phyloP scores from a whole-genome alignment of 1,140 invertebrate species.

The Drosophila nikananu region DNA sequence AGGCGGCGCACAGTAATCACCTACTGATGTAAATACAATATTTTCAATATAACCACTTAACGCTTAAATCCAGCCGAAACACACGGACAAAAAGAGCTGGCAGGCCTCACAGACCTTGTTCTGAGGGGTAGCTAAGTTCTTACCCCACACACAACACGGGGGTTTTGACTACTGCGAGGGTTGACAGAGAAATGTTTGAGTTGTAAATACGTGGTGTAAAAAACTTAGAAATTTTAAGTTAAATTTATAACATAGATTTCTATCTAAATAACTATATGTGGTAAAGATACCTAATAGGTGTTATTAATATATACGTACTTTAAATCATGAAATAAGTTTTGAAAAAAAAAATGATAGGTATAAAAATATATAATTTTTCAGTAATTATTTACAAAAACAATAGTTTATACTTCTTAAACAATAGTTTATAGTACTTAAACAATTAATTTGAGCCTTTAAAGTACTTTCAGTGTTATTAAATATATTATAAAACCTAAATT shows the following conservation, averaged over 20 bases:
- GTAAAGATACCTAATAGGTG: no score
- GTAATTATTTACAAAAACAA: background rate
- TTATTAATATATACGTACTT: no score
- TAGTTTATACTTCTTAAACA: fast-evolving
- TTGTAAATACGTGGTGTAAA: no score
- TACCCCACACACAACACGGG: slow-evolving; percentile 23
- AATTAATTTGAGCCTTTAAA: background rate
- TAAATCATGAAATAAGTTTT: no score
- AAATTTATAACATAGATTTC: no score
- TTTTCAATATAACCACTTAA: slow-evolving; percentile 84
- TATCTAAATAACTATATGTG: no score
- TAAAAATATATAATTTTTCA: background rate
- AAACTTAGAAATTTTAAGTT: no score
- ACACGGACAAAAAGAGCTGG: slow-evolving; percentile 41
- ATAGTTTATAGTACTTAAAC: fast-evolving
- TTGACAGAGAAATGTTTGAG: background rate
- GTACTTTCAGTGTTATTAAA: background rate
- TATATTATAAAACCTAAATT: background rate
- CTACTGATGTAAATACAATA: slow-evolving; percentile 84
- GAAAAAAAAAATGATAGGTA: no score
- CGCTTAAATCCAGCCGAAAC: slow-evolving; percentile 76
- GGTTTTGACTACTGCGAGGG: slow-evolving; percentile 29
- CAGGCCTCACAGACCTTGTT: slow-evolving; percentile 24
- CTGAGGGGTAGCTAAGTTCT: slow-evolving; percentile 50
- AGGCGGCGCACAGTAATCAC: slow-evolving; percentile 70